Percentiles rank a stretch among this genome's conserved stretches.
phyloP scores from a whole-genome alignment of 2,888 invertebrate genomes.

The Stictocephala bisonia region DNA sequence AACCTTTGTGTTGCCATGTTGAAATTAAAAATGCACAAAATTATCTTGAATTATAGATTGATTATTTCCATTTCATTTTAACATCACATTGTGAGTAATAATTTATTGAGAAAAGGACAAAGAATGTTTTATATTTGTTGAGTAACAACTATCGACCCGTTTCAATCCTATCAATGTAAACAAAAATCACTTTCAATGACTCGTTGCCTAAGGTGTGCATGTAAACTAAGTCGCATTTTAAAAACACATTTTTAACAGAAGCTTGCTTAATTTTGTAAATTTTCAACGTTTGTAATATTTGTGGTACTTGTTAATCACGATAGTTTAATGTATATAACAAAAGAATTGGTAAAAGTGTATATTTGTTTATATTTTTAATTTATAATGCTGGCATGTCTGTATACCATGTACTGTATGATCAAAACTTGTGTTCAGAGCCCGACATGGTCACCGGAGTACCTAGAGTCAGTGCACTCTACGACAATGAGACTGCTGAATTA shows the following conservation, averaged over 20 bases:
- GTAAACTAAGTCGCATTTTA: neutral
- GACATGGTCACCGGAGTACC: too few species aligned
- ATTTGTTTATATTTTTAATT: conserved; percentile 39
- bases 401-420: conserved; percentile 52
- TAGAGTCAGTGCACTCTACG: conserved; percentile 20
- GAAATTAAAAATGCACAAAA: too few species aligned
- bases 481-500: conserved; percentile 18
- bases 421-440: conserved; percentile 57
- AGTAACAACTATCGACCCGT: too few species aligned
- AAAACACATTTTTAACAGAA: conserved; percentile 4
- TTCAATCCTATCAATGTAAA: too few species aligned
- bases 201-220: conserved; percentile 16
- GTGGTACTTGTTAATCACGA: conserved; percentile 27
- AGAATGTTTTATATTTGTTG: too few species aligned
- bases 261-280: conserved; percentile 40
- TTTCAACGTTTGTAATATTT: conserved; percentile 19
- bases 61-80: too few species aligned
- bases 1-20: too few species aligned
- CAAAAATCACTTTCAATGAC: too few species aligned
- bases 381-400: conserved; percentile 40
- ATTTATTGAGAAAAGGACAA: too few species aligned
- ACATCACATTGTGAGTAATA: too few species aligned
- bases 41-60: too few species aligned
- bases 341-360: conserved; percentile 26
- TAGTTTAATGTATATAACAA: conserved; percentile 40